Evolutionary conservation across 2,888 invertebrate genomes (phyloP), one percentile per base, ranked within the genome.

Genomic region (Lochmaea crataegi): DNA sequence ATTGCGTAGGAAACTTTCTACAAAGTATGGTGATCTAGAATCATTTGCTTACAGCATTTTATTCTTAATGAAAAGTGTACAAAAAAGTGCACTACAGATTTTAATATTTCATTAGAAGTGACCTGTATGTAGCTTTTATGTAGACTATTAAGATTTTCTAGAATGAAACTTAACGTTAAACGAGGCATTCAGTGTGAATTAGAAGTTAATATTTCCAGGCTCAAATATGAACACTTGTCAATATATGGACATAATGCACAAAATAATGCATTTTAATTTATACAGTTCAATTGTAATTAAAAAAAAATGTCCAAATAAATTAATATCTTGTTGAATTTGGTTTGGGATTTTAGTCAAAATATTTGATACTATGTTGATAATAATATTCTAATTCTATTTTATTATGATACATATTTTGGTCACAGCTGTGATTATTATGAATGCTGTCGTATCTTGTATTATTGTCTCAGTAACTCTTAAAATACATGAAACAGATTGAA

Each of bases 91-190:
- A 14, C 18, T 57, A 57, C 0, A 22, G 2, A 56, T 18, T 56
- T 18, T 53, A n/a, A 56, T 18, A 56, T 16, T 57, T 57, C 0
- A 57, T 10, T 57, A 57, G 18, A 26, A 57, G 57, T 57, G 61
- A 32, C 32, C 22, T 58, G 14, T 32, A 58, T 51, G 51, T 58
- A 26, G 4, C 26, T 58, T 58, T 58, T 32, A 58, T 58, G 58
- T 58, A 58, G 32, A 58, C 45, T 45, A 12, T 5, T 45, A 45
- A 45, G 45, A 45, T 45, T 18, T 53, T 53, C 18, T 16, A 53
- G 32, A 32, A 32, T 32, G 32, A 32, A 32, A 32, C 32, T n/a
- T n/a, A 32, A 32, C 5, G 32, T 32, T 32, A 32, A 32, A 7
- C 26, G 32, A n/a, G 18, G 18, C 2, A 14, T 53, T 16, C 14